These are phyloP conservation scores for Solenopsis invicta DNA, from an alignment of 1,140 invertebrate genomes.

Conservation along the genomic window DNA sequence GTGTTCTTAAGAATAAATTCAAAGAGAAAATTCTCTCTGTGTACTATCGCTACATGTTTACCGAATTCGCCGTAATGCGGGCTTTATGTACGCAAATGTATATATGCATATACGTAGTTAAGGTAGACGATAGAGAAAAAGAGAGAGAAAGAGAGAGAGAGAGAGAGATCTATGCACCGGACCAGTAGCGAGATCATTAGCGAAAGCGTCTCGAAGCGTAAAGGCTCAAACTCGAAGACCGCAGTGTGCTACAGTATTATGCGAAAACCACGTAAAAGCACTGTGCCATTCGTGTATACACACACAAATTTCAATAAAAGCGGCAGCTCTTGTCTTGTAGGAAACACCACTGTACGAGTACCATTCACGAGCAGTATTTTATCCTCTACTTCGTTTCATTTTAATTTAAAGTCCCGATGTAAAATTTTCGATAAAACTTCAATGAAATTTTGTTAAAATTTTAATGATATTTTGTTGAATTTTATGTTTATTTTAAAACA, in stretches of 20 bases:
- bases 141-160: neutral
- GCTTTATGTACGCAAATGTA: conserved; percentile 40
- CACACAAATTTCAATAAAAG: conserved; percentile 69
- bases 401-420: neutral
- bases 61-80: neutral
- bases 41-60: no score
- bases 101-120: conserved; percentile 48
- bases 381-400: neutral
- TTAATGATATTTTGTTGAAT: no score
- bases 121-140: conserved; percentile 6
- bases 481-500: no score
- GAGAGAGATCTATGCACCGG: conserved; percentile 32
- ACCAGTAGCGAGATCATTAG: conserved; percentile 49
- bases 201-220: neutral
- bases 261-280: conserved; percentile 43
- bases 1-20: no score
- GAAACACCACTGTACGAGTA: conserved; percentile 12
- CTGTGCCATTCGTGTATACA: conserved; percentile 69
- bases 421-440: neutral
- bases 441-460: neutral
- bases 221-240: conserved; percentile 41
- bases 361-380: neutral
- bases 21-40: no score
- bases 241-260: conserved; percentile 37
- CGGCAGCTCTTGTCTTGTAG: conserved; percentile 69